Evolutionary conservation across 2,888 invertebrate species (phyloP).

Genomic region (Caenorhabditis virilis): DNA sequence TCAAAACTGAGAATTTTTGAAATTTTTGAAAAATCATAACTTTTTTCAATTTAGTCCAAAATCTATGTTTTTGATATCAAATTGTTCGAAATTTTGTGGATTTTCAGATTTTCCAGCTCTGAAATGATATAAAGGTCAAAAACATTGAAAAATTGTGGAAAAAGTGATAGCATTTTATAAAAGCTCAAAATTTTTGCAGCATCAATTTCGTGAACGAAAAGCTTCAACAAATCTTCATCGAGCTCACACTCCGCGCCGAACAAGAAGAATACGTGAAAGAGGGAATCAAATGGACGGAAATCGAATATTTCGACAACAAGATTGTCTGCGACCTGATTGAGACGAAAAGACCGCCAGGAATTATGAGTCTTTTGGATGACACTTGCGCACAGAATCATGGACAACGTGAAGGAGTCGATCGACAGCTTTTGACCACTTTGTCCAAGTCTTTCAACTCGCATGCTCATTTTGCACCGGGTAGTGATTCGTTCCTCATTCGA

Average conservation of each 20-base stretch:
- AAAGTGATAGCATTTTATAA: too few species aligned
- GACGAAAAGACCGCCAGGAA: constrained; percentile 73
- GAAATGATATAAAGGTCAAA: too few species aligned
- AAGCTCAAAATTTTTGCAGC: constrained; percentile 71
- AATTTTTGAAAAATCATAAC: too few species aligned
- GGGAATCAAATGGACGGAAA: constrained; percentile 76
- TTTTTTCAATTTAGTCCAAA: too few species aligned
- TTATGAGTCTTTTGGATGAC: constrained; percentile 77
- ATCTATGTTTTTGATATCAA: too few species aligned
- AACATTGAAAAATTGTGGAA: too few species aligned
- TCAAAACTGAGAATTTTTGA: too few species aligned
- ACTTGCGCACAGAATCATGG: constrained; percentile 78
- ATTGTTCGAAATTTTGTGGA: too few species aligned
- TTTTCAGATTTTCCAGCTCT: too few species aligned
- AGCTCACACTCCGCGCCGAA: constrained; percentile 77
- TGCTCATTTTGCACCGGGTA: constrained; percentile 74
- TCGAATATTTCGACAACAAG: constrained; percentile 78
- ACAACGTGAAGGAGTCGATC: constrained; percentile 76
- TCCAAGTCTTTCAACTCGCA: constrained; percentile 70
- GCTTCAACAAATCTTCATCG: constrained; percentile 78
- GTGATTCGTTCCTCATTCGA: constrained; percentile 74
- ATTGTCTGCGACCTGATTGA: constrained; percentile 78
- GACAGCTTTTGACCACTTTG: constrained; percentile 52
- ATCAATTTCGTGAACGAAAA: constrained; percentile 80
- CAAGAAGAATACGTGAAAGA: constrained; percentile 44